These are phyloP conservation scores for Oenanthe melanoleuca DNA, from an alignment of 2,113 vertebrate species.

Conservation along the genomic window DNA sequence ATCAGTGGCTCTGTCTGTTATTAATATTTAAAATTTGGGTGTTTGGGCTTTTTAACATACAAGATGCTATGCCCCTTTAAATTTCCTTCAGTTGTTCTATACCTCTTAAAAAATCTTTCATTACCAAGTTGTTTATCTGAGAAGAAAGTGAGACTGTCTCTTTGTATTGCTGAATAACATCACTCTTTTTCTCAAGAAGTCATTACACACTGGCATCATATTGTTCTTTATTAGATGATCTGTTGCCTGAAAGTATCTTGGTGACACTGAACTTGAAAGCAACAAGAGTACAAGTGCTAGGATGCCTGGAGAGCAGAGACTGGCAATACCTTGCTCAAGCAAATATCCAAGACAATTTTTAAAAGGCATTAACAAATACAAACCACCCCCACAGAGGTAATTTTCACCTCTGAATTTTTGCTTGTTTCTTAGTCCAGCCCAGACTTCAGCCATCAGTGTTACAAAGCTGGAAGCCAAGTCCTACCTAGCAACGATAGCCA, in stretches of 20 bases:
- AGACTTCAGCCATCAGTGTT: slow-evolving; percentile 44
- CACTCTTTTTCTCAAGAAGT: slow-evolving; percentile 60
- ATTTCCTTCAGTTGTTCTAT: slow-evolving; percentile 30
- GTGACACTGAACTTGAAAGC: slow-evolving; percentile 68
- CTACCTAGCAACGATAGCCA: slow-evolving; percentile 48
- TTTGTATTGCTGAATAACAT: slow-evolving; percentile 68
- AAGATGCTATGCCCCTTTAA: slow-evolving; percentile 23
- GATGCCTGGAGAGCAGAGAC: slow-evolving; percentile 56
- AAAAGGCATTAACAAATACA: slow-evolving; percentile 62
- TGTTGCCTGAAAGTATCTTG: slow-evolving; percentile 64
- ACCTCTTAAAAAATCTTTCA: slow-evolving; percentile 58
- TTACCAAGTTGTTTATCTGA: slow-evolving; percentile 63
- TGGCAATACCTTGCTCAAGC: slow-evolving; percentile 55
- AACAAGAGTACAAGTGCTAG: slow-evolving; percentile 54
- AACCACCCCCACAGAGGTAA: slow-evolving; percentile 64
- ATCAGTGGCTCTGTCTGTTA: neutral
- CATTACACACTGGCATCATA: slow-evolving; percentile 63
- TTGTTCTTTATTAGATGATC: slow-evolving; percentile 72
- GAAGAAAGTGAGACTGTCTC: slow-evolving; percentile 67
- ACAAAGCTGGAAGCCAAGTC: slow-evolving; percentile 56
- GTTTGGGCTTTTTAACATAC: neutral
- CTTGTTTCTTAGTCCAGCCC: slow-evolving; percentile 29
- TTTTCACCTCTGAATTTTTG: slow-evolving; percentile 67
- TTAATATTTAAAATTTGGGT: slow-evolving; percentile 13
- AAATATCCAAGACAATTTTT: slow-evolving; percentile 47